These are phyloP conservation scores for Drosophila cyrtoloma DNA, from an alignment of 2,888 invertebrate species.

Conservation along the genomic window DNA sequence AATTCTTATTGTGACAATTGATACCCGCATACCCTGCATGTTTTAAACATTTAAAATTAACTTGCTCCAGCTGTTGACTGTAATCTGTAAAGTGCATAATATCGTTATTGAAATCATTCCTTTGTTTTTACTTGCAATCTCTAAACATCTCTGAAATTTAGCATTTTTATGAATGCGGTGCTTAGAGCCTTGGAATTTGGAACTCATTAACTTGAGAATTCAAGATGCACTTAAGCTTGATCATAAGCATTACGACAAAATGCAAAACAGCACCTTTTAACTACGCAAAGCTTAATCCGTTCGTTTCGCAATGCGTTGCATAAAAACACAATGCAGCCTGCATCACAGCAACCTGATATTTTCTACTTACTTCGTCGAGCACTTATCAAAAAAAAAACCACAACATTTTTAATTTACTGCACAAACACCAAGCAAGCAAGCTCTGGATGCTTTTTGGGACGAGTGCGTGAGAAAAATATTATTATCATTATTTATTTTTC, in stretches of 20 bases:
- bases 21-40: background rate
- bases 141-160: background rate
- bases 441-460: conserved; percentile 20
- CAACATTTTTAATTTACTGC: conserved; percentile 79
- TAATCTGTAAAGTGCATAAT: background rate
- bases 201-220: conserved; percentile 67
- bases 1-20: background rate
- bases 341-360: conserved; percentile 49
- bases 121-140: background rate
- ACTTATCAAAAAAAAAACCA: conserved; percentile 55
- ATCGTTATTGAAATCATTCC: background rate
- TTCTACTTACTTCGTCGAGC: conserved; percentile 38
- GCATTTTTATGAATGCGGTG: background rate
- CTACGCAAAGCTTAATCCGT: conserved; percentile 11
- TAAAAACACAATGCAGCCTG: conserved; percentile 18
- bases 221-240: conserved; percentile 57
- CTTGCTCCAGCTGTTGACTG: background rate
- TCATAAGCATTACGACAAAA: conserved; percentile 19
- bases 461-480: conserved; percentile 56
- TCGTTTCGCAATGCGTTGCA: conserved; percentile 15
- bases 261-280: conserved; percentile 19
- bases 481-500: conserved; percentile 23
- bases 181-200: conserved; percentile 37
- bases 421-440: conserved; percentile 63
- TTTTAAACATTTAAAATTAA: background rate